Evolutionary conservation across 2,888 invertebrate genomes (phyloP).

Genomic region (Polyommatus icarus): DNA sequence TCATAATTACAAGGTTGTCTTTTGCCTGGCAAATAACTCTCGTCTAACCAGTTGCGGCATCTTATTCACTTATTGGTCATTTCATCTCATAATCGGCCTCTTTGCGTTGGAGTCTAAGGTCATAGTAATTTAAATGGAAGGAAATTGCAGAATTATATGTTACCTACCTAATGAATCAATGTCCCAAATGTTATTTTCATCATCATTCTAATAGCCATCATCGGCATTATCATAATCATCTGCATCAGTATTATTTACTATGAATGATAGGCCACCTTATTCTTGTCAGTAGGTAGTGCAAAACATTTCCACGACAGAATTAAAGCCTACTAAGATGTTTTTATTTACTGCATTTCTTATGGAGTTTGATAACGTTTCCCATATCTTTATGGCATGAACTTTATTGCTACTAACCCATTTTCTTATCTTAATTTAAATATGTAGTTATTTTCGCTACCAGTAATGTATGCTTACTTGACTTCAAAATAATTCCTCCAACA

Average conservation of each 20-base stretch:
- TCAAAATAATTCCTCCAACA: neutral
- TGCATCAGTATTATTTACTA: neutral
- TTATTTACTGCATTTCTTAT: neutral
- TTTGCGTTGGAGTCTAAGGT: slow-evolving; percentile 25
- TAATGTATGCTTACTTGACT: neutral
- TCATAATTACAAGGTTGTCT: neutral
- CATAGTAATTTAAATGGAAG: slow-evolving; percentile 23
- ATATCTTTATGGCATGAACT: slow-evolving; percentile 1
- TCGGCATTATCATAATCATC: no score
- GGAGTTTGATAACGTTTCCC: neutral
- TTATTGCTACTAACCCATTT: slow-evolving; percentile 3
- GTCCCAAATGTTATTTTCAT: no score
- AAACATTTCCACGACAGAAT: neutral
- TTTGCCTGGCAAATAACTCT: neutral
- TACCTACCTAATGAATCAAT: neutral
- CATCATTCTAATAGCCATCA: no score
- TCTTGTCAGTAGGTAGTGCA: neutral
- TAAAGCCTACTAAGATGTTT: neutral
- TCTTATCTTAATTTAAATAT: neutral
- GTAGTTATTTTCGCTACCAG: neutral
- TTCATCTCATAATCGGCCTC: slow-evolving; percentile 24
- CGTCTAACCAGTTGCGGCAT: neutral
- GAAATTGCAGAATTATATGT: slow-evolving; percentile 17
- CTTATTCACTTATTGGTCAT: slow-evolving; percentile 26
- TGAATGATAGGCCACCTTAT: no score